A percentile compares a stretch with the other conserved stretches of the same genome.
Evolutionary conservation across 2,797 vertebrate species (phyloP).

Genomic region (Sebastiscus tertius): DNA sequence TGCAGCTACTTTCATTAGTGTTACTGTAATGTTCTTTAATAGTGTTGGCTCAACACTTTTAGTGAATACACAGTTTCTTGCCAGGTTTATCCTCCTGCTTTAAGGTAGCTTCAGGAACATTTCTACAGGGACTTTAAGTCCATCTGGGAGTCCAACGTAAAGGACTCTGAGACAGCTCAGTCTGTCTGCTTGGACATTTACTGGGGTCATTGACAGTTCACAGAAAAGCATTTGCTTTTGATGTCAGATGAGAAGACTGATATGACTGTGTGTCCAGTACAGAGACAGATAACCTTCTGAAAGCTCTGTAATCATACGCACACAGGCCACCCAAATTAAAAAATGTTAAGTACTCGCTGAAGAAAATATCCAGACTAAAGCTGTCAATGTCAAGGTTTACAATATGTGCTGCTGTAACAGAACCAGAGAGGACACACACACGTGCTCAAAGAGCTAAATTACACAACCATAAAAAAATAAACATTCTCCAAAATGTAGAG

Average conservation of each 20-base stretch:
- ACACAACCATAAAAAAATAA: slow-evolving; percentile 37
- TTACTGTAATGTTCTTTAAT: not conserved
- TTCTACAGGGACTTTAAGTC: not conserved
- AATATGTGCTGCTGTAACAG: slow-evolving; percentile 17
- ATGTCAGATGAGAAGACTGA: not conserved
- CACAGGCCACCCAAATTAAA: not conserved
- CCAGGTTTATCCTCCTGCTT: not conserved
- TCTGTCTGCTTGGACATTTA: not conserved
- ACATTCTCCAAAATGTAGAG: slow-evolving; percentile 24
- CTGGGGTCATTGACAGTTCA: not conserved
- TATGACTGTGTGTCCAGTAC: not conserved
- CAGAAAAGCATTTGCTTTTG: not conserved
- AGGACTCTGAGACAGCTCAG: not conserved
- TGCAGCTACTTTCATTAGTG: not conserved
- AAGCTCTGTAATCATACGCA: not conserved
- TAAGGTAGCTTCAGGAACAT: not conserved
- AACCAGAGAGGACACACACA: not conserved
- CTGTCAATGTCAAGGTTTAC: too few species aligned
- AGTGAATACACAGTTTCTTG: not conserved
- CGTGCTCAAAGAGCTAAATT: not conserved
- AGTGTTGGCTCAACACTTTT: not conserved
- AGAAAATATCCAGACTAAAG: too few species aligned
- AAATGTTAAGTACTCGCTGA: too few species aligned
- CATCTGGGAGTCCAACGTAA: not conserved
- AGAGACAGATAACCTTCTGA: not conserved